These are phyloP conservation scores for Heliocidaris erythrogramma DNA, from an alignment of 35 echinoderm and acorn worm species.

Conservation along the genomic window DNA sequence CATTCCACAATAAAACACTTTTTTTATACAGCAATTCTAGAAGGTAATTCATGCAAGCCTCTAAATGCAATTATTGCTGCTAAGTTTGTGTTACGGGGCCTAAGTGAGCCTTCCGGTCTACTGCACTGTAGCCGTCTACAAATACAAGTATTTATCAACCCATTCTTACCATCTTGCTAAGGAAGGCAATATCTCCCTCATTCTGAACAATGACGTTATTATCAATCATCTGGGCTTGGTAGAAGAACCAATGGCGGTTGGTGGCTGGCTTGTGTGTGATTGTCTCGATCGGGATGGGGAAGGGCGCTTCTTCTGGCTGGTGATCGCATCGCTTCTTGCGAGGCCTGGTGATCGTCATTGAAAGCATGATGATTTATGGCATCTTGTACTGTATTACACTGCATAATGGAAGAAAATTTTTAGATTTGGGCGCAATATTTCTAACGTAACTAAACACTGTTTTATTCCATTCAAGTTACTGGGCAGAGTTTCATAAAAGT, in stretches of 20 bases:
- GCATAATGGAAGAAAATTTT: background rate
- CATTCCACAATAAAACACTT: no score
- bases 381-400: background rate
- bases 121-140: no score
- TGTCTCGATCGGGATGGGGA: conserved; percentile 89
- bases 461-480: no score
- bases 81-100: no score
- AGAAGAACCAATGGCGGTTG: conserved; percentile 85
- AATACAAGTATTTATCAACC: background rate
- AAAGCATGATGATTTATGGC: background rate
- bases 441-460: no score
- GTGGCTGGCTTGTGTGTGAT: conserved; percentile 76
- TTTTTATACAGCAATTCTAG: no score
- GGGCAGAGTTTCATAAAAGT: no score
- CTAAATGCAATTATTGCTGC: no score
- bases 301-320: conserved; percentile 70
- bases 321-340: conserved; percentile 63
- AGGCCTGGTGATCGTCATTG: conserved; percentile 47
- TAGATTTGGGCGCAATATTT: background rate
- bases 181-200: conserved; percentile 78
- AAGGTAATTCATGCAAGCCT: no score
- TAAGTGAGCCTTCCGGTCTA: no score
- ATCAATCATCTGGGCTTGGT: conserved; percentile 69
- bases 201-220: conserved; percentile 73
- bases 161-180: conserved; percentile 85